Evolutionary conservation across 2,888 invertebrate species (phyloP).

Genomic region (Chymomyza fuscimana): DNA sequence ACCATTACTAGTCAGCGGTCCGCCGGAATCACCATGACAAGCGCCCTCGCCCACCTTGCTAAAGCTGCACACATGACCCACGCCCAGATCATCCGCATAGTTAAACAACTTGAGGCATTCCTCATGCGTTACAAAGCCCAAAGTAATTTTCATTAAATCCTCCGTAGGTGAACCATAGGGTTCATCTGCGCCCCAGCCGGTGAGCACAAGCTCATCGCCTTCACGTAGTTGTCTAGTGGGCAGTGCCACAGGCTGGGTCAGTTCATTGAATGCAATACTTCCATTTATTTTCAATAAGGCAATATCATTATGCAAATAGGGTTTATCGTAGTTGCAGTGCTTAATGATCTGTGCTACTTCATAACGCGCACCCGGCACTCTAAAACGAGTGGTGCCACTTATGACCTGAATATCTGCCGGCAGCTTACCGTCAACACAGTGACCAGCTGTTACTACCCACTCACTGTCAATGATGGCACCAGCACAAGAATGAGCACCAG

Average conservation of each 20-base stretch:
- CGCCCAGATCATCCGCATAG: conserved; percentile 80
- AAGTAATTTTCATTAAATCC: conserved; percentile 81
- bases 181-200: conserved; percentile 83
- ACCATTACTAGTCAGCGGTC: conserved; percentile 59
- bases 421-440: conserved; percentile 56
- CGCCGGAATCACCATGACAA: conserved; percentile 71
- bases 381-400: conserved; percentile 61
- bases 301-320: conserved; percentile 82
- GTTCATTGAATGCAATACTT: conserved; percentile 80
- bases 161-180: conserved; percentile 80
- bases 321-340: conserved; percentile 62
- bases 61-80: conserved; percentile 82
- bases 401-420: conserved; percentile 45
- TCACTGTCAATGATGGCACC: conserved; percentile 64
- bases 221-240: conserved; percentile 56
- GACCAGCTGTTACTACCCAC: conserved; percentile 72
- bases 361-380: conserved; percentile 48
- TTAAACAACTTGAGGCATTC: conserved; percentile 81
- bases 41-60: conserved; percentile 81
- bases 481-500: conserved; percentile 67
- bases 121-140: conserved; percentile 81
- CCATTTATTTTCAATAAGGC: conserved; percentile 83
- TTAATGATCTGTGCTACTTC: conserved; percentile 38
- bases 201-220: conserved; percentile 81
- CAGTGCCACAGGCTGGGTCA: conserved; percentile 81